These are phyloP conservation scores for Baccha elongata DNA, from an alignment of 2,888 invertebrate genomes.

Conservation along the genomic window DNA sequence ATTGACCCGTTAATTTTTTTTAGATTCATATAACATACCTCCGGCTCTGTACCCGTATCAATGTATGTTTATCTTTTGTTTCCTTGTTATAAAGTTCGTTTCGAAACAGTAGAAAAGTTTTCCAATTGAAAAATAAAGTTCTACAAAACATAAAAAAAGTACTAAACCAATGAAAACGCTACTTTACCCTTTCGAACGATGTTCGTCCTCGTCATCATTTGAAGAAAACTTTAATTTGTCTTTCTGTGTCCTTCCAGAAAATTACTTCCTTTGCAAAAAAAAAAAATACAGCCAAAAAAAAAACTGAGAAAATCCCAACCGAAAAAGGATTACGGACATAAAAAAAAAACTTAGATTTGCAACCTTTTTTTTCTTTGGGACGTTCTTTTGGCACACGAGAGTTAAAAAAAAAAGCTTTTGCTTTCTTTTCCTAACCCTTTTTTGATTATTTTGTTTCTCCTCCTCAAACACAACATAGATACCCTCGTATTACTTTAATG, in stretches of 20 bases:
- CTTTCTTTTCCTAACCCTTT: conserved; percentile 54
- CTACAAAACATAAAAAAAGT: conserved; percentile 21
- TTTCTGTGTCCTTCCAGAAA: conserved; percentile 60
- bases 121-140: conserved; percentile 73
- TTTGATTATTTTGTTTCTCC: conserved; percentile 28
- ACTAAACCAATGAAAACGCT: conserved; percentile 47
- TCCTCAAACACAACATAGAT: conserved; percentile 25
- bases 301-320: conserved; percentile 15
- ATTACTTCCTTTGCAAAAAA: conserved; percentile 67
- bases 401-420: conserved; percentile 61
- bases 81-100: conserved; percentile 51
- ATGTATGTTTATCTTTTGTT: conserved; percentile 24
- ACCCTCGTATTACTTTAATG: conserved; percentile 47
- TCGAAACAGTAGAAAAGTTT: conserved; percentile 70
- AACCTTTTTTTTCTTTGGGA: conserved; percentile 36
- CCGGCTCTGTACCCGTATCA: background rate
- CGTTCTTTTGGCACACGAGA: conserved; percentile 29
- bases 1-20: conserved; percentile 37
- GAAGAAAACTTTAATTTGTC: conserved; percentile 69
- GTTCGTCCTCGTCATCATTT: conserved; percentile 22
- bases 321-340: conserved; percentile 48
- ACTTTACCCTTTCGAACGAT: conserved; percentile 17
- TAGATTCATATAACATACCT: background rate
- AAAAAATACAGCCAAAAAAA: conserved; percentile 13
- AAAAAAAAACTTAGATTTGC: conserved; percentile 47